phyloP scores from a whole-genome alignment of 2,113 vertebrate genomes.

The Pongo pygmaeus region DNA sequence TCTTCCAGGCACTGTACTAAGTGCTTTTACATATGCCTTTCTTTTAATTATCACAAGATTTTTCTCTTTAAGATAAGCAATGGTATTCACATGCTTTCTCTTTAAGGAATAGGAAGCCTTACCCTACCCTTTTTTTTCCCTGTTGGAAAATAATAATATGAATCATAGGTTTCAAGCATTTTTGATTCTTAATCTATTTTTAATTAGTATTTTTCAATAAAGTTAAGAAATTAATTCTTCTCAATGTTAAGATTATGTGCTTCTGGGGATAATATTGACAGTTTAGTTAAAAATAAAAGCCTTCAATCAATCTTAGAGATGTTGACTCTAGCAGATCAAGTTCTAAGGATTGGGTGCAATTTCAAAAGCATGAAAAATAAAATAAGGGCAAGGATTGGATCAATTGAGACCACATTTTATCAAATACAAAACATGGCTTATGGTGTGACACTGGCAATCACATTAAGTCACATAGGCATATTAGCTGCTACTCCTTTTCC shows the following conservation, averaged over 20 bases:
- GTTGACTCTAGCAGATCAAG: background rate
- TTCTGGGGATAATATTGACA: background rate
- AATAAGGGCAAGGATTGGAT: background rate
- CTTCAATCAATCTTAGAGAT: background rate
- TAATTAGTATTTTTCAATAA: background rate
- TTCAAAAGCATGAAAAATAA: slow-evolving; percentile 23
- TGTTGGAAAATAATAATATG: background rate
- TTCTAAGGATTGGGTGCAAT: background rate
- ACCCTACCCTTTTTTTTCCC: background rate
- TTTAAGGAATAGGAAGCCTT: background rate
- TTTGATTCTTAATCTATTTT: slow-evolving; percentile 34
- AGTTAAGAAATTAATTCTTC: background rate
- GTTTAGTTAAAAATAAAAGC: background rate
- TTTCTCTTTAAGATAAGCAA: slow-evolving; percentile 1
- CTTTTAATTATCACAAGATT: background rate
- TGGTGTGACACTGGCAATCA: background rate
- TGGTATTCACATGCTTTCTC: background rate
- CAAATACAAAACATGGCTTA: background rate
- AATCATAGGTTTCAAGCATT: background rate
- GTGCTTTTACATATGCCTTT: background rate
- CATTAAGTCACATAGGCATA: background rate
- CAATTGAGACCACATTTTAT: background rate
- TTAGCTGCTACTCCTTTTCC: background rate
- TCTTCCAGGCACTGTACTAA: background rate
- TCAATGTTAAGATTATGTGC: background rate